Evolutionary conservation across 2,888 invertebrate genomes (phyloP).

Genomic region (Nowickia ferox): DNA sequence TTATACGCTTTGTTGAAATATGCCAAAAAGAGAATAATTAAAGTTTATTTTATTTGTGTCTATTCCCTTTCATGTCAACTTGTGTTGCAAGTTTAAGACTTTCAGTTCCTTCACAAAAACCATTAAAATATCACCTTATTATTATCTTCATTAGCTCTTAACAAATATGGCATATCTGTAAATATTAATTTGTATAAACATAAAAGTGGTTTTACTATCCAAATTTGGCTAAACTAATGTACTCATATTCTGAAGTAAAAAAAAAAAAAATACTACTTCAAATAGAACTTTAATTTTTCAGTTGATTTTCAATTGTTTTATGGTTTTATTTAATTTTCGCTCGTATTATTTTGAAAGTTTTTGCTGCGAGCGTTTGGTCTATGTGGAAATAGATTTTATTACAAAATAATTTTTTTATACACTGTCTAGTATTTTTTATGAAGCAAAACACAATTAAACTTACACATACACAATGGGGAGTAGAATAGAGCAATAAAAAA

Average conservation of each 20-base stretch:
- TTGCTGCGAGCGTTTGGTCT: not conserved
- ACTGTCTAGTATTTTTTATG: no score
- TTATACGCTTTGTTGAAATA: slow-evolving; percentile 8
- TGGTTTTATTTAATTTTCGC: not conserved
- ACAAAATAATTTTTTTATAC: not conserved
- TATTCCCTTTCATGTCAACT: not conserved
- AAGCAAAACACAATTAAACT: no score
- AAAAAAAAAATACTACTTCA: not conserved
- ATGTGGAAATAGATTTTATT: not conserved
- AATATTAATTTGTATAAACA: not conserved
- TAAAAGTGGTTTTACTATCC: not conserved
- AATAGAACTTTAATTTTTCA: slow-evolving; percentile 9
- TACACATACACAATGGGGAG: no score
- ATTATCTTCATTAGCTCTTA: not conserved
- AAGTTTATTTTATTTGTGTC: not conserved
- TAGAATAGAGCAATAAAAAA: no score
- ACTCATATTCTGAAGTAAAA: not conserved
- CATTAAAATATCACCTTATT: no score
- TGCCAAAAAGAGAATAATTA: not conserved
- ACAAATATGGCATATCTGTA: not conserved
- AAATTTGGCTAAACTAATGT: not conserved
- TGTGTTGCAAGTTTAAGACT: not conserved
- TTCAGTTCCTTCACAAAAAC: no score
- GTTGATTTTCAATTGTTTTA: not conserved
- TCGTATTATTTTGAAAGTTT: not conserved